Conservation (phyloP, 2,888 invertebrate genomes). For the Gymnoscelis rufifasciata region DNA sequence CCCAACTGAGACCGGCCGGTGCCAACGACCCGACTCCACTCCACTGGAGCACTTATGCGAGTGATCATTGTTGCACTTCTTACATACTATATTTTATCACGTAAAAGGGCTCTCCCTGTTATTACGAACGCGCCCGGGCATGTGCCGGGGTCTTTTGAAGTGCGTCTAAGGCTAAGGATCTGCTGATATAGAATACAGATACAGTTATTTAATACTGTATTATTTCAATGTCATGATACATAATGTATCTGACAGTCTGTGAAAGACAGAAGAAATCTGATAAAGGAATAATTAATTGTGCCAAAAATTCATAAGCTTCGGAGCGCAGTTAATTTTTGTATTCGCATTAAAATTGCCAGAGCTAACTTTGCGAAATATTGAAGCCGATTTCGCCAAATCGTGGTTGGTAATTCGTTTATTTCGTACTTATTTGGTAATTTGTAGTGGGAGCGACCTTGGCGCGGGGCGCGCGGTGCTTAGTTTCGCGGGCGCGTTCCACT, state of each 20-base stretch:
- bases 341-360: constrained; percentile 1
- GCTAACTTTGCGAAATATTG: constrained; percentile 9
- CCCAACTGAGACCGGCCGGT: constrained; percentile 48
- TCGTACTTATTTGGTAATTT: constrained; percentile 22
- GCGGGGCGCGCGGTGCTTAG: constrained; percentile 56
- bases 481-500: constrained; percentile 74
- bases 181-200: too few species aligned
- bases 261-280: too few species aligned
- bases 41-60: constrained; percentile 37
- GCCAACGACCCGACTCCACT: constrained; percentile 56
- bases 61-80: constrained; percentile 16
- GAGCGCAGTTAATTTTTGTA: not conserved
- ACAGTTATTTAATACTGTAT: too few species aligned
- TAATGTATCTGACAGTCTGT: too few species aligned
- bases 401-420: constrained; percentile 6
- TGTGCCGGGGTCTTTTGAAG: not conserved
- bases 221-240: too few species aligned
- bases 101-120: constrained; percentile 1
- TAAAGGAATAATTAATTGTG: too few species aligned
- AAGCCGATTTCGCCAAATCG: constrained; percentile 15
- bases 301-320: not conserved
- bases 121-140: too few species aligned
- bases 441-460: constrained; percentile 54
- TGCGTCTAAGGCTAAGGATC: not conserved
- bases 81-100: constrained; percentile 10